These are phyloP conservation scores for Zosterops pallidus DNA, from an alignment of 2,113 vertebrate genomes.

Conservation along the genomic window DNA sequence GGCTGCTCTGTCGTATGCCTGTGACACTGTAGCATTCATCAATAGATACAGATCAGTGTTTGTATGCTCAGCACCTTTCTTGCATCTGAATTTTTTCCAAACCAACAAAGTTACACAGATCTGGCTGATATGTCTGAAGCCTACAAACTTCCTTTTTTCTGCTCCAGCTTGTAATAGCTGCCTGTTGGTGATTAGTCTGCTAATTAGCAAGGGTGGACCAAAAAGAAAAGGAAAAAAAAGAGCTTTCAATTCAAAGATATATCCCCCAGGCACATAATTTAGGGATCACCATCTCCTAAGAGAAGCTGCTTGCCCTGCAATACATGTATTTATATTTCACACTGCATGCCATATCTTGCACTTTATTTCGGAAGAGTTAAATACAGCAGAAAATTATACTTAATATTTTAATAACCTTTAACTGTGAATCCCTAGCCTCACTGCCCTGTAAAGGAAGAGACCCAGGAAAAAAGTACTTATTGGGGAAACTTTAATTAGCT, in stretches of 20 bases:
- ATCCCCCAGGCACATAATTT: background rate
- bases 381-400: conserved; percentile 38
- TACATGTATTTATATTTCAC: background rate
- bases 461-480: background rate
- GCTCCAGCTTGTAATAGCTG: background rate
- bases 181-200: background rate
- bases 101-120: background rate
- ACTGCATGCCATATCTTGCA: background rate
- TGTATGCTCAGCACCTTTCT: conserved; percentile 22
- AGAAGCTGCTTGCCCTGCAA: background rate
- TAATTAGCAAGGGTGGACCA: conserved; percentile 40
- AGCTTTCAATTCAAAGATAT: background rate
- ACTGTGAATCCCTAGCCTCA: background rate
- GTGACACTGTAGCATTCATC: background rate
- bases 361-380: conserved; percentile 7
- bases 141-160: background rate
- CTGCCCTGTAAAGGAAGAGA: background rate
- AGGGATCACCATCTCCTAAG: conserved; percentile 32
- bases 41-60: conserved; percentile 20
- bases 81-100: conserved; percentile 22
- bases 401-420: conserved; percentile 58
- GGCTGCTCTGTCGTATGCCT: background rate
- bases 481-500: background rate
- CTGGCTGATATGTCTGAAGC: background rate
- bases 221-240: background rate